Conservation (phyloP, 2,797 vertebrate genomes). For the Podargus strigoides region DNA sequence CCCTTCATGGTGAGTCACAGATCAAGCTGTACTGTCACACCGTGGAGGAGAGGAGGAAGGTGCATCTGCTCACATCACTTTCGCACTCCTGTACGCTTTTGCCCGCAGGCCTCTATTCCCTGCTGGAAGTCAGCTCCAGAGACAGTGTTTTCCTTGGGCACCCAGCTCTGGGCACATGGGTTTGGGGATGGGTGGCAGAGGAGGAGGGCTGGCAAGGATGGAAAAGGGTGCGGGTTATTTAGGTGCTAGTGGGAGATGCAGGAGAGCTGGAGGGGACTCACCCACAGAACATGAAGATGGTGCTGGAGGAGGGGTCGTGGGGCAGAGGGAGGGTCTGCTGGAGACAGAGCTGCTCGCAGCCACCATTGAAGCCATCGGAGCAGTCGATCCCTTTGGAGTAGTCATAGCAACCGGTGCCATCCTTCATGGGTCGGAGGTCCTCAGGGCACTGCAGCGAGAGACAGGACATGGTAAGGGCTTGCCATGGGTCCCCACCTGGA, state of each 20-base stretch:
- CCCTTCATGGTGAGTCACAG: background rate
- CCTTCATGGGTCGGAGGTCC: conserved; percentile 95
- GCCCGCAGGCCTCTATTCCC: background rate
- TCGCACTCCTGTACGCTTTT: background rate
- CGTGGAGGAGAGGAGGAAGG: background rate
- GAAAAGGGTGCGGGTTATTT: background rate
- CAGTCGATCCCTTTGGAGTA: conserved; percentile 96
- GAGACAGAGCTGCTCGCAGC: conserved; percentile 96
- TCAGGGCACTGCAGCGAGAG: conserved; percentile 84
- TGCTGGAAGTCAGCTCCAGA: background rate
- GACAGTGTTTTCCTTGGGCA: background rate
- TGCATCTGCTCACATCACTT: conserved; percentile 9
- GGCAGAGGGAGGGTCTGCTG: conserved; percentile 91
- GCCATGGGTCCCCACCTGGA: rapidly evolving
- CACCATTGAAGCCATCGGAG: conserved; percentile 95
- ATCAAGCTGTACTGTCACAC: background rate
- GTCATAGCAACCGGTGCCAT: conserved; percentile 96
- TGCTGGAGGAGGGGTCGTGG: conserved; percentile 88
- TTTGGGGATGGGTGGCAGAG: background rate
- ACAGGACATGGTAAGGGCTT: background rate
- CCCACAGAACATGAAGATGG: conserved; percentile 99
- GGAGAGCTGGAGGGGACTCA: conserved; percentile 68
- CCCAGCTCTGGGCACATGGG: rapidly evolving
- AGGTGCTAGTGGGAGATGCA: background rate
- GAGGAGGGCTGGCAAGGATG: background rate